phyloP scores from a whole-genome alignment of 2,113 vertebrate genomes.

The Urocolius indicus region DNA sequence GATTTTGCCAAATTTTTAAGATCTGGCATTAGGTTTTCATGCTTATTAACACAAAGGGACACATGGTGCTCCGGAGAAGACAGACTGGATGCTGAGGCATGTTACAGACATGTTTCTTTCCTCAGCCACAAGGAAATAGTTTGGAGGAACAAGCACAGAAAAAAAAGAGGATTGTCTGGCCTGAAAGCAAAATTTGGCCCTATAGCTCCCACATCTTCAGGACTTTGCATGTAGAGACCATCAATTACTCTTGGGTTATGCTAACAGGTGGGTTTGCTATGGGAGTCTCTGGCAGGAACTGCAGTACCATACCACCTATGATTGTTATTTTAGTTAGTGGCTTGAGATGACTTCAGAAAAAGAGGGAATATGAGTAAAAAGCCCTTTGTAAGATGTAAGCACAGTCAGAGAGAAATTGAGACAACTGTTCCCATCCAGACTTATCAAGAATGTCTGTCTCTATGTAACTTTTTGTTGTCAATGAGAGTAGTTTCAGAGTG shows the following conservation, averaged over 20 bases:
- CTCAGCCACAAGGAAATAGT: not conserved
- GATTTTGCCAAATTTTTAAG: not conserved
- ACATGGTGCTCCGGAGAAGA: not conserved
- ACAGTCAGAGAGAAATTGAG: not conserved
- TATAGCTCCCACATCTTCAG: not conserved
- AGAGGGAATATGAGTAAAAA: not conserved
- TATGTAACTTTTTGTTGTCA: not conserved
- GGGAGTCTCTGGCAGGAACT: not conserved
- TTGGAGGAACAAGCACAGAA: not conserved
- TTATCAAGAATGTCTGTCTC: not conserved
- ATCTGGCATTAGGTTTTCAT: not conserved
- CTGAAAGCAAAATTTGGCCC: not conserved
- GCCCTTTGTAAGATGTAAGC: not conserved
- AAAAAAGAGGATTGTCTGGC: not conserved
- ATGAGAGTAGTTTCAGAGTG: not conserved
- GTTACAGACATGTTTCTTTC: not conserved
- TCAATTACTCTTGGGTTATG: accelerated
- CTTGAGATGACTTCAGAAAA: not conserved
- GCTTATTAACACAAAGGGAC: not conserved
- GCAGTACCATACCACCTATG: not conserved
- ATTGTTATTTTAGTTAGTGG: not conserved
- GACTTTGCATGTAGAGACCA: not conserved
- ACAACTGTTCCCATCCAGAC: not conserved
- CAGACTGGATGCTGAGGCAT: not conserved
- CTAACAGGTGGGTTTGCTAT: not conserved